Evolutionary conservation across 2,888 invertebrate species (phyloP), one percentile per base, ranked within the genome.

Genomic region (Diplazon laetatorius): DNA sequence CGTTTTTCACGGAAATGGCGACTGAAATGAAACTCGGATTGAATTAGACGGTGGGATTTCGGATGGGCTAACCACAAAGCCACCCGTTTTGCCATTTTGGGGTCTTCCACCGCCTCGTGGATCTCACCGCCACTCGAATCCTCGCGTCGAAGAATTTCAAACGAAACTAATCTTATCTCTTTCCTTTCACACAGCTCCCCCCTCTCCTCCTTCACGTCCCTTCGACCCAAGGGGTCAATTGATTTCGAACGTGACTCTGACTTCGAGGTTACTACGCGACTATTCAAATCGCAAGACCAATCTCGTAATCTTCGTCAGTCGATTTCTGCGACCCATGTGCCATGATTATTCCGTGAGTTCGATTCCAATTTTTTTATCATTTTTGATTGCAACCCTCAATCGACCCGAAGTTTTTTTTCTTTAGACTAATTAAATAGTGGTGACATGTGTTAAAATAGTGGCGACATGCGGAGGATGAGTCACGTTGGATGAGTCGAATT

Each of bases 81-180:
- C 46, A 18, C 39, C 20, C 57, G n/a, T n/a, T n/a, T 52, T 44
- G 22, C 14, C 70, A 39, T 39, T 35, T 20, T 1, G n/a, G 10
- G 37, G 16, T 48, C 20, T 25, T 39, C 55, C n/a, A 44, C n/a
- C 35, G 39, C 25, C 25, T 16, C 16, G 52, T 52, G 62, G 39
- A n/a, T n/a, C 22, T 62, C 44, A 9, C 44, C 39, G 42, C 50
- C 63, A 72, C 71, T 55, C 20, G 18, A 63, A 48, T 20, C 18
- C n/a, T n/a, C n/a, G 30, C 9, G 39, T 42, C 42, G 39, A 37
- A 65, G 48, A 30, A 63, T 50, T 72, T 68, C 16, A 35, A 68
- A 75, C 68, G 68, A 72, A 76, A 69, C 52, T 63, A 72, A 62
- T 68, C 76, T 69, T 52, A 76, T 79, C 72, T 69, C 50, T 48